Base-by-base conservation (phyloP, 64 coral and sea anemone species). In the Pocillopora damicornis region DNA sequence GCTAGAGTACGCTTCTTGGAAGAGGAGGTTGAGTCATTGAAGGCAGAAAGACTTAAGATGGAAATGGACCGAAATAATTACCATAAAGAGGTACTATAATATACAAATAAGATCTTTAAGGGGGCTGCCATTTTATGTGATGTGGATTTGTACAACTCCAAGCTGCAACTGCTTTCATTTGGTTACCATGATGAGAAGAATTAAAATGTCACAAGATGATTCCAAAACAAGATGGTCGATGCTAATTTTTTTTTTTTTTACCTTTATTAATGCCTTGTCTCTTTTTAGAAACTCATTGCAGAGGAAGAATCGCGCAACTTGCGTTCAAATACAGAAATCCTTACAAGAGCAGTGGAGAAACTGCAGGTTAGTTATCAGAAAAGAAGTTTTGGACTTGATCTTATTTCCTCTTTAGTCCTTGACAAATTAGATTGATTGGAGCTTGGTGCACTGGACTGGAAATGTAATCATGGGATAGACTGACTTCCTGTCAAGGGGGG, bases 1-100 rank as follows among this genome's bases (percentile, higher is more conserved):
- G 81, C 81, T 0, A 72, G 81, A 25, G 68, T 85, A 58, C 17
- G 37, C 18, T 72, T 85, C 65, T 45, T 85, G 22, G 81, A 85
- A 45, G 81, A 72, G 65, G 81, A 85, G 25, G 17, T 85, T 2
- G 72, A 85, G 22, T 45, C 81, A 72, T 2, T 45, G 26, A 65
- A 38, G 4, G 13, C 17, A 15, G 64, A 85, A 71, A 66, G 72
- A 58, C 5, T 42, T 51, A 71, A 71, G 20, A 7, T 23, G 9
- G 67, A 71, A 2, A 71, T 71, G 67, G 67, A 22, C 20, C 18
- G 22, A 23, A 71, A 71, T 71, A 71, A 20, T 71, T 20, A 20
- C n/a, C 25, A 71, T 23, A 71, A 30, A 30, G 67, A 71, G 67
- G 67, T 71, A 17, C 11, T 71, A 1, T 30, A 71, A 71, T 11